These are phyloP conservation scores for Ephestia elutella DNA, from an alignment of 1,140 invertebrate species.

Conservation along the genomic window DNA sequence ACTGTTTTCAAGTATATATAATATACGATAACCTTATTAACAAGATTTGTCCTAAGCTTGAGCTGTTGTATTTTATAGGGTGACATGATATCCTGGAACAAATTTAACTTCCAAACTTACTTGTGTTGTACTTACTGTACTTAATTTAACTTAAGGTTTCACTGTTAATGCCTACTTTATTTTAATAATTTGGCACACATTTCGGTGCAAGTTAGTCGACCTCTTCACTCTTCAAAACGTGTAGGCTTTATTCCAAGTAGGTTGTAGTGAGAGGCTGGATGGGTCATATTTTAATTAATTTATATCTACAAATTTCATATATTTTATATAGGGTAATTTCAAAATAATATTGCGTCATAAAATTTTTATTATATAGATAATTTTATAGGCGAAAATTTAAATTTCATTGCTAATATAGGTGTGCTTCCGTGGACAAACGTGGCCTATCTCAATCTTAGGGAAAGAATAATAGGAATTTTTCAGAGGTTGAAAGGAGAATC, in stretches of 20 bases:
- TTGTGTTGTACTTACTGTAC: too few species aligned
- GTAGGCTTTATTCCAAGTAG: constrained; percentile 3
- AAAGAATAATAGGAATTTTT: constrained; percentile 64
- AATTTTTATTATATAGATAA: neutral
- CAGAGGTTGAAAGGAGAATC: constrained; percentile 65
- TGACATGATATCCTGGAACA: too few species aligned
- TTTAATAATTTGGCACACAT: neutral
- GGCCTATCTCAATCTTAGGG: constrained; percentile 51
- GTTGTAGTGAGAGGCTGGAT: too few species aligned
- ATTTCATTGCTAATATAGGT: constrained; percentile 11
- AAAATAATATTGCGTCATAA: neutral
- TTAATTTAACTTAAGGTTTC: too few species aligned
- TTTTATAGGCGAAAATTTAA: neutral
- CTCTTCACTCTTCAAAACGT: neutral
- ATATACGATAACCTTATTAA: too few species aligned
- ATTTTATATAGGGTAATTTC: too few species aligned
- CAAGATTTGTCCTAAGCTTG: too few species aligned
- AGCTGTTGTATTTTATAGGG: too few species aligned
- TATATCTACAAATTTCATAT: too few species aligned
- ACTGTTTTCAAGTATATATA: too few species aligned
- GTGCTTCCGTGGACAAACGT: constrained; percentile 35
- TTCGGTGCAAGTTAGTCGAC: neutral
- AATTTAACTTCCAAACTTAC: too few species aligned
- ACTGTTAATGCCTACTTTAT: neutral
- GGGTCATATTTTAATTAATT: too few species aligned